A percentile compares a stretch with the other conserved stretches of the same genome.
These are phyloP conservation scores for Leuciscus idus DNA, from an alignment of 2,113 vertebrate genomes.

Conservation along the genomic window DNA sequence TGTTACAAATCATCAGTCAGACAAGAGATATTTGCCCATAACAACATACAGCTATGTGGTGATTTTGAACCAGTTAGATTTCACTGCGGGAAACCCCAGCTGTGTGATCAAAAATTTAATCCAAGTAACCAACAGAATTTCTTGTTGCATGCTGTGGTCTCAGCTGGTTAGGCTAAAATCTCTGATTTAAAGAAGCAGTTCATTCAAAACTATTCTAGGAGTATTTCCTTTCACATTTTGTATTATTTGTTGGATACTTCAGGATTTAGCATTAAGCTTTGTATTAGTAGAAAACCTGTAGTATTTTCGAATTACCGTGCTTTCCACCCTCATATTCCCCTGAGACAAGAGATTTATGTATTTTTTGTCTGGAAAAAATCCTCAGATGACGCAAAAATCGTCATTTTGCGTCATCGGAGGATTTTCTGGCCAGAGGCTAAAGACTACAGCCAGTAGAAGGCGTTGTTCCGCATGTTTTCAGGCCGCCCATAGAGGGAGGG, in stretches of 20 bases:
- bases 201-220: neutral
- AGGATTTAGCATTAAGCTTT: too few relatives aligned
- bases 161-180: neutral
- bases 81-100: neutral
- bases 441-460: too few relatives aligned
- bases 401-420: too few relatives aligned
- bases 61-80: neutral
- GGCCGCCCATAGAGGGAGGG: too few relatives aligned
- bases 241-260: neutral
- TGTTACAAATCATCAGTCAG: neutral
- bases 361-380: too few relatives aligned
- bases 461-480: too few relatives aligned
- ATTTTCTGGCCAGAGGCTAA: too few relatives aligned
- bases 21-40: neutral
- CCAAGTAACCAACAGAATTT: neutral
- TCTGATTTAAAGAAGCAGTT: neutral
- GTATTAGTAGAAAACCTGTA: too few relatives aligned
- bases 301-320: too few relatives aligned
- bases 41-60: neutral
- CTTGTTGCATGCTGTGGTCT: neutral
- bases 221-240: neutral
- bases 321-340: too few relatives aligned
- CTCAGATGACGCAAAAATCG: too few relatives aligned
- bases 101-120: constrained; percentile 8
- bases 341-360: too few relatives aligned